Conservation (phyloP, 1,140 invertebrate species). For the Scylla paramamosain region DNA sequence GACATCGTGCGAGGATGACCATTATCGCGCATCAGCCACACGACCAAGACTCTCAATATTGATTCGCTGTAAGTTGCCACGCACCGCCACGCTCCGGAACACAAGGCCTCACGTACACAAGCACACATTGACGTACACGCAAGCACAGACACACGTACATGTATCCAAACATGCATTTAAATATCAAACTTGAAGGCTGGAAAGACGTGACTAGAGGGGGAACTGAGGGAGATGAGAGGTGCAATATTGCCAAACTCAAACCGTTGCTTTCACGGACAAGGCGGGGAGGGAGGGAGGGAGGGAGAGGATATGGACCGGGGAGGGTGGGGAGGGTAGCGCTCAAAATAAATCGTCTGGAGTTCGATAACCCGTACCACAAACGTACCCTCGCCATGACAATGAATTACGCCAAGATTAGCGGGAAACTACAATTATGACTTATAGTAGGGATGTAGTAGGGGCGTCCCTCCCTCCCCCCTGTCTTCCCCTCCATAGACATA, state of each 20-base stretch:
- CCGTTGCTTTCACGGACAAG: neutral
- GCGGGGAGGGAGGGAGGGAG: neutral
- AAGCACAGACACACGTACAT: neutral
- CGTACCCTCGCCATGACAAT: neutral
- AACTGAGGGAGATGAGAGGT: too few species aligned
- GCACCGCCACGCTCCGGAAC: neutral
- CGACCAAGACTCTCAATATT: conserved; percentile 7
- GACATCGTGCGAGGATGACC: neutral
- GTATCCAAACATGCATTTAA: neutral
- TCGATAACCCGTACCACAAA: neutral
- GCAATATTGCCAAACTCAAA: neutral
- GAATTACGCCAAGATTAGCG: neutral
- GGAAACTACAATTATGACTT: too few species aligned
- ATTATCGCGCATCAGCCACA: neutral
- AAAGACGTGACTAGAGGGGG: neutral
- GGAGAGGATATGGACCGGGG: neutral
- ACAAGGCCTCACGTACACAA: neutral
- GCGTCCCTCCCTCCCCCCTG: too few species aligned
- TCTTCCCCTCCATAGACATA: too few species aligned
- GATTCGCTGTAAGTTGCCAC: neutral
- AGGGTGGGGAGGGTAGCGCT: neutral
- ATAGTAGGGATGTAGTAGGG: too few species aligned
- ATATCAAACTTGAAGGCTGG: neutral
- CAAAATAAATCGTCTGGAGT: neutral
- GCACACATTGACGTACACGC: neutral